Evolutionary conservation across 2,797 vertebrate species (phyloP).

Genomic region (Myiotriccus ornatus): DNA sequence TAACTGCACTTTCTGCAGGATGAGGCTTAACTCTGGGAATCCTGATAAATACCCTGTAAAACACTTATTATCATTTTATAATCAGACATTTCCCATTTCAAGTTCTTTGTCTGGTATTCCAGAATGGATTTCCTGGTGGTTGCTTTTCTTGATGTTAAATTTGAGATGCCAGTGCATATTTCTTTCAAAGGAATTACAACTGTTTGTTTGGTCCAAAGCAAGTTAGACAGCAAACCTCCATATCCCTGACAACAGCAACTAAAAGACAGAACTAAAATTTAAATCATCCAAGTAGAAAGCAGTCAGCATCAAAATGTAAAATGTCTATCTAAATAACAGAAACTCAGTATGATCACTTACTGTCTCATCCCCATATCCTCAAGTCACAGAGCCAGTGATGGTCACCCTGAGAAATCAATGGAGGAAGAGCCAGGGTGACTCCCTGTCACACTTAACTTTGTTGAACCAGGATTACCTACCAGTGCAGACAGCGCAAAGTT

Average conservation of each 20-base stretch:
- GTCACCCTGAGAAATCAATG: constrained; percentile 36
- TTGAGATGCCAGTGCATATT: neutral
- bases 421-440: neutral
- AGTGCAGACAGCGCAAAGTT: fast-evolving
- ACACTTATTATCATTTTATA: neutral
- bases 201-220: neutral
- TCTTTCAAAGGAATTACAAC: neutral
- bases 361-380: neutral
- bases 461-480: neutral
- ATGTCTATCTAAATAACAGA: neutral
- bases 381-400: neutral
- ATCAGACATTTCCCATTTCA: neutral
- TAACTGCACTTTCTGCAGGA: neutral
- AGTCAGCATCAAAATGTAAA: neutral
- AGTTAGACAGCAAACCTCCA: neutral
- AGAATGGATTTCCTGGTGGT: neutral
- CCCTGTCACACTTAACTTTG: neutral
- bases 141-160: neutral
- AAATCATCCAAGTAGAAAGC: neutral
- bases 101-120: neutral
- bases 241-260: neutral
- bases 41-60: neutral
- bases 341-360: neutral
- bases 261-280: neutral
- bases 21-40: neutral